These are phyloP conservation scores for Actias luna DNA, from an alignment of 2,888 invertebrate genomes.

Conservation along the genomic window DNA sequence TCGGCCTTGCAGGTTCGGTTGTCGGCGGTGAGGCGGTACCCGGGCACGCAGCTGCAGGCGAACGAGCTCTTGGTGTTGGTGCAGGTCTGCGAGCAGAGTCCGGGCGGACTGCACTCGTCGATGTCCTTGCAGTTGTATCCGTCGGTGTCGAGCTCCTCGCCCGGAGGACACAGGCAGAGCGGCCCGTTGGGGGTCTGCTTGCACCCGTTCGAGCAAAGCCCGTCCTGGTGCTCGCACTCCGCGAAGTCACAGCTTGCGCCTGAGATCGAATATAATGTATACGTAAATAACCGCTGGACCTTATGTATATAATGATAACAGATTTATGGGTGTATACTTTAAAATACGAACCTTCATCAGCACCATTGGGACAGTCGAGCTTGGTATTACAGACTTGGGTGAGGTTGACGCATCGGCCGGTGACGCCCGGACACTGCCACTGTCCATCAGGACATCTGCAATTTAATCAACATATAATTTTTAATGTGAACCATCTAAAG, in stretches of 20 bases:
- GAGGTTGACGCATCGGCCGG: conserved; percentile 91
- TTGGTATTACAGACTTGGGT: conserved; percentile 94
- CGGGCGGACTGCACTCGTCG: conserved; percentile 94
- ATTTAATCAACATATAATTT: conserved; percentile 19
- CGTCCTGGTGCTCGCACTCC: conserved; percentile 88
- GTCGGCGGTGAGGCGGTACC: conserved; percentile 90
- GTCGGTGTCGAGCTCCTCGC: conserved; percentile 89
- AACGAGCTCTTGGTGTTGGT: conserved; percentile 95
- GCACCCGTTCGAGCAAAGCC: conserved; percentile 92
- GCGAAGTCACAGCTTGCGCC: conserved; percentile 90
- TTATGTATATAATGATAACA: no score
- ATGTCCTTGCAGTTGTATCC: conserved; percentile 88
- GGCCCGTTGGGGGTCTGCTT: conserved; percentile 94
- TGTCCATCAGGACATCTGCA: conserved; percentile 86
- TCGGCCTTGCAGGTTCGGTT: conserved; percentile 96
- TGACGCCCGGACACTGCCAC: conserved; percentile 93
- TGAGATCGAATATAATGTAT: conserved; percentile 27
- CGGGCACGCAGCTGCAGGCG: conserved; percentile 92
- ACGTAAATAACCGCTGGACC: no score
- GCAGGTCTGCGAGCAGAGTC: conserved; percentile 95
- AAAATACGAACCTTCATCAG: conserved; percentile 91
- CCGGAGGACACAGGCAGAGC: conserved; percentile 93
- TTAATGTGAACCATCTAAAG: no score
- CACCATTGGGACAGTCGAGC: conserved; percentile 95
- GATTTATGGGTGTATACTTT: no score